These are phyloP conservation scores for Drosophila kikkawai DNA, from an alignment of 1,140 invertebrate genomes.

Conservation along the genomic window DNA sequence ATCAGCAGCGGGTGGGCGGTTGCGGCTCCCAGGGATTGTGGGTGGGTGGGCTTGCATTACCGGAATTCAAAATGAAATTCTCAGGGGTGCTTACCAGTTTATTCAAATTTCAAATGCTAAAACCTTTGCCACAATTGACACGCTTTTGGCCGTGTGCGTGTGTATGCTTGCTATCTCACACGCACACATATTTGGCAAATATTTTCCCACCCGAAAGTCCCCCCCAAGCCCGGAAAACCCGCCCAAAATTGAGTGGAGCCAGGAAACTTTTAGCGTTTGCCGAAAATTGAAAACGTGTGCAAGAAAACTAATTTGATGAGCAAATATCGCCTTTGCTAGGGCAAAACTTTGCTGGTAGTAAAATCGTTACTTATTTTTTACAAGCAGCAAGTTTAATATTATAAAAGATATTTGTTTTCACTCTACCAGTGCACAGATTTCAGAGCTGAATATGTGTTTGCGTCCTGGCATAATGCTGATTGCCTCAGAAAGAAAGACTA, in stretches of 20 bases:
- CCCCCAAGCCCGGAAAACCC: neutral
- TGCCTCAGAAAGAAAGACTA: neutral
- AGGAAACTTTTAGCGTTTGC: constrained; percentile 66
- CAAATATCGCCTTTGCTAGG: constrained; percentile 54
- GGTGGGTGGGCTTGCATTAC: neutral
- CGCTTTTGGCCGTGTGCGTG: constrained; percentile 18
- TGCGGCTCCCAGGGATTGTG: neutral
- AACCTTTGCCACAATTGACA: constrained; percentile 59
- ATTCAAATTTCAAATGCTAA: constrained; percentile 47
- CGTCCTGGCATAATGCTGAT: neutral
- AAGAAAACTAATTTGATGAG: constrained; percentile 75
- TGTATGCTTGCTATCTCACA: constrained; percentile 7
- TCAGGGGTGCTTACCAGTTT: constrained; percentile 36
- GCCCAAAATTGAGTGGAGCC: constrained; percentile 19
- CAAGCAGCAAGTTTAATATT: constrained; percentile 4
- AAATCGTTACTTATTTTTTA: constrained; percentile 33
- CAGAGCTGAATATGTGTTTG: neutral
- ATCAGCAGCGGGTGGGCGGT: neutral
- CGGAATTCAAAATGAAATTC: constrained; percentile 50
- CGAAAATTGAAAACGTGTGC: constrained; percentile 79
- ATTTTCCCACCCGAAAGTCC: constrained; percentile 11
- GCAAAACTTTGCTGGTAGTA: constrained; percentile 32
- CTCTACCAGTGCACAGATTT: constrained; percentile 4
- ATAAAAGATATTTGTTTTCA: constrained; percentile 47
- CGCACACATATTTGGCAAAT: constrained; percentile 36